These are phyloP conservation scores for Antheraea pernyi DNA, from an alignment of 1,140 invertebrate species.

Conservation along the genomic window DNA sequence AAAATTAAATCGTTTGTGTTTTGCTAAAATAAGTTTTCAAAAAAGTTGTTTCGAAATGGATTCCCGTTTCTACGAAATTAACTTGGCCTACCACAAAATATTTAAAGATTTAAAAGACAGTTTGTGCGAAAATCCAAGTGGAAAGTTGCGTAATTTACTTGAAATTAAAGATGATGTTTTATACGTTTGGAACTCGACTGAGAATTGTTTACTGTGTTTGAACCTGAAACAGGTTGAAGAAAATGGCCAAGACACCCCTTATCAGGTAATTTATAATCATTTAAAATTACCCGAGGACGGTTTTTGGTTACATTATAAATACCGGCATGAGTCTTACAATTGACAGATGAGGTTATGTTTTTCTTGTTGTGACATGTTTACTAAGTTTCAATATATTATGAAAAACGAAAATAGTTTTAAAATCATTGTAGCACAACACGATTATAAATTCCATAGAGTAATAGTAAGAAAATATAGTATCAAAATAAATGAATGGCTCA, in stretches of 20 bases:
- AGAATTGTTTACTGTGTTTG: conserved; percentile 81
- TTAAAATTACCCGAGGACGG: background rate
- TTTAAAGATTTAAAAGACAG: conserved; percentile 80
- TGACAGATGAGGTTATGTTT: conserved; percentile 32
- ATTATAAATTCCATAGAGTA: too few species aligned
- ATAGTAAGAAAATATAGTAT: too few species aligned
- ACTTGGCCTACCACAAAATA: conserved; percentile 80
- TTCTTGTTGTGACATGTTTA: conserved; percentile 9
- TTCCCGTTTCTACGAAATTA: conserved; percentile 78
- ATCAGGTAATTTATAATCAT: conserved; percentile 77
- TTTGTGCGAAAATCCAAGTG: conserved; percentile 73
- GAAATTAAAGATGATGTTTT: conserved; percentile 82
- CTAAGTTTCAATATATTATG: background rate
- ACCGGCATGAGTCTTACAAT: conserved; percentile 15
- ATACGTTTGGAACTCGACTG: conserved; percentile 82
- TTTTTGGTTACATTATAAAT: conserved; percentile 4
- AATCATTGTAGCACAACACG: too few species aligned
- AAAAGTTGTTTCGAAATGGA: conserved; percentile 59
- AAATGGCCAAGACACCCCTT: conserved; percentile 73
- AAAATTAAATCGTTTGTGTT: background rate
- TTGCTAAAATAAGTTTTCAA: background rate
- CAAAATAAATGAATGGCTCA: too few species aligned
- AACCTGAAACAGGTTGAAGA: conserved; percentile 80
- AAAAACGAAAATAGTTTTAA: too few species aligned
- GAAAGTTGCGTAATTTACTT: conserved; percentile 82